Evolutionary conservation across 2,888 invertebrate genomes (phyloP), one percentile per base, ranked within the genome.

Genomic region (Andrena fulva): DNA sequence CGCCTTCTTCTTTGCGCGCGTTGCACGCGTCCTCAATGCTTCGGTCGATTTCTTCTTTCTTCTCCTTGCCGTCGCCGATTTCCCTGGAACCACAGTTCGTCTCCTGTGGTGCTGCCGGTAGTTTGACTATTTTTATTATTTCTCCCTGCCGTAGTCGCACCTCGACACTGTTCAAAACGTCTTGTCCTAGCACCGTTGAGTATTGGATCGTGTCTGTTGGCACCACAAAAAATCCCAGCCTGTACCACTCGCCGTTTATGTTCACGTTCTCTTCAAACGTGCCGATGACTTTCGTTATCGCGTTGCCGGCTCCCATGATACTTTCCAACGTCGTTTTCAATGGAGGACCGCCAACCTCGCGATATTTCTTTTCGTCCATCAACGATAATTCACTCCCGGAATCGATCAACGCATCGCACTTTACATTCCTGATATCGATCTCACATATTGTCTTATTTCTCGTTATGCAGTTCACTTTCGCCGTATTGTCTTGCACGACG

Each of bases 141-240:
- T 74, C 56, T 33, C 59, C 59, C 35, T 35, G 33, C 6, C 31
- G 54, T n/a, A 59, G 42, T 12, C 12, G 42, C 10, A 66, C 56
- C 2, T 73, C 56, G 0, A n/a, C 56, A 4, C 33, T 33, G 12
- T 54, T 68, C 12, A 54, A 68, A 33, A 68, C 54, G 20, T 54
- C 12, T n/a, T 66, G 66, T 24, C 52, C 33, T 24, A 67, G 3
- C 33, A 68, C 67, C 24, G 35, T 20, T 48, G 70, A 29, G 12
- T 33, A 5, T 3, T 52, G 29, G 42, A 73, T 64, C 1, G 27
- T 29, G 0, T 42, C 59, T 10, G 42, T 31, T 8, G 62, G 10
- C 16, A 74, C 70, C 33, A 70, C 64, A 12, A 70, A 77, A 54
- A 77, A 48, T 31, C 59, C 64, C 10, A 66, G 35, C 2, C 50